A percentile compares a stretch with the other conserved stretches of the same genome.
Evolutionary conservation across 1,140 invertebrate species (phyloP).

Genomic region (Rhyacophila brunnea): DNA sequence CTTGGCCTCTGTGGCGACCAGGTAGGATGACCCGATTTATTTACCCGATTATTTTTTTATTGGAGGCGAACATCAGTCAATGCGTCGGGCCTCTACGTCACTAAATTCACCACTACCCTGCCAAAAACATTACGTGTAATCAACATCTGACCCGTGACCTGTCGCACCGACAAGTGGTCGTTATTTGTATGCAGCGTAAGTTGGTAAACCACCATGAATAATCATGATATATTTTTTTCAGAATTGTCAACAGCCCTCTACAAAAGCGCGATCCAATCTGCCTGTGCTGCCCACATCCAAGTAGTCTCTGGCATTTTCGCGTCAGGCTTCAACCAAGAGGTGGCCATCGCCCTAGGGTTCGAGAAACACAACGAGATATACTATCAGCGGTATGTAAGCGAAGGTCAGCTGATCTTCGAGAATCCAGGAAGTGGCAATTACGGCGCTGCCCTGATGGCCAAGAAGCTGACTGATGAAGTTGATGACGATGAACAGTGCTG

Average conservation of each 20-base stretch:
- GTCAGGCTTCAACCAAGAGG: slow-evolving; percentile 47
- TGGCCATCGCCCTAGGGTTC: slow-evolving; percentile 53
- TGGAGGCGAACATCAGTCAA: too few relatives aligned
- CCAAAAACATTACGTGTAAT: too few relatives aligned
- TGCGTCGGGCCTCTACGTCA: too few relatives aligned
- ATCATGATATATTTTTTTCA: too few relatives aligned
- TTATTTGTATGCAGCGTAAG: too few relatives aligned
- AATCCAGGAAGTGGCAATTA: slow-evolving; percentile 60
- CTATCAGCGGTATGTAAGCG: slow-evolving; percentile 55
- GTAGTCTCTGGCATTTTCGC: slow-evolving; percentile 58
- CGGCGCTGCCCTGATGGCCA: slow-evolving; percentile 59
- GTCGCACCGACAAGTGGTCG: too few relatives aligned
- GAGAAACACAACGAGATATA: slow-evolving; percentile 53
- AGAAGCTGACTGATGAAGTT: slow-evolving; percentile 21
- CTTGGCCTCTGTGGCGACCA: too few relatives aligned
- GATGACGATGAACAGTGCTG: slow-evolving; percentile 17
- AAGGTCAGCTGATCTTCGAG: slow-evolving; percentile 55
- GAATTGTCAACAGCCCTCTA: slow-evolving; percentile 52
- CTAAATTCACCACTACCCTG: too few relatives aligned
- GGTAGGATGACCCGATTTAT: too few relatives aligned
- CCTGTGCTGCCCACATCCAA: slow-evolving; percentile 48
- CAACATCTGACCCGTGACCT: too few relatives aligned
- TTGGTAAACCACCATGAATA: too few relatives aligned
- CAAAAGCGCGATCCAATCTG: slow-evolving; percentile 46
- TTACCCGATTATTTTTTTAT: too few relatives aligned